These are phyloP conservation scores for Abrostola triplasia DNA, from an alignment of 2,888 invertebrate species.

Conservation along the genomic window DNA sequence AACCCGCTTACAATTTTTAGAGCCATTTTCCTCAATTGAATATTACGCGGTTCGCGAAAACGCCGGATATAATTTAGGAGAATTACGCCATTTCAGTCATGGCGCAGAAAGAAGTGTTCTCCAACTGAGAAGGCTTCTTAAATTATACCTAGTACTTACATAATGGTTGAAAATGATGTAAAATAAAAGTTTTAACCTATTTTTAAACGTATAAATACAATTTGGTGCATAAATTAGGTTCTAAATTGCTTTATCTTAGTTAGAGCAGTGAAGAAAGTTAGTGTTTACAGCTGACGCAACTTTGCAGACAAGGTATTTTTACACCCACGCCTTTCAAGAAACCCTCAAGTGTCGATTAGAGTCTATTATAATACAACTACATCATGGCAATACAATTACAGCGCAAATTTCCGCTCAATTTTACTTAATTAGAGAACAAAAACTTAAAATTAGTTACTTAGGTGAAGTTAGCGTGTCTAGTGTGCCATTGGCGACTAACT, in stretches of 20 bases:
- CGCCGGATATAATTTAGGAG: neutral
- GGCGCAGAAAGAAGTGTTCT: neutral
- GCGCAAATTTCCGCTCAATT: neutral
- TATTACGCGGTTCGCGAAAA: constrained; percentile 7
- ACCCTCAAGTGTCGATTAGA: constrained; percentile 9
- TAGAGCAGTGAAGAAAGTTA: neutral
- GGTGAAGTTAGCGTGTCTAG: constrained; percentile 38
- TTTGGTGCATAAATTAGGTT: neutral
- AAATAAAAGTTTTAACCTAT: no score
- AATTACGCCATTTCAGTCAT: neutral
- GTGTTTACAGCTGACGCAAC: constrained; percentile 15
- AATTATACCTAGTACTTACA: neutral
- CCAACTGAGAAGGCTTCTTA: no score
- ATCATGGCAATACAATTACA: constrained; percentile 7
- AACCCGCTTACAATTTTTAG: constrained; percentile 8
- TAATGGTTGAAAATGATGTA: no score
- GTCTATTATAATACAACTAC: constrained; percentile 10
- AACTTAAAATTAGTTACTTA: constrained; percentile 16
- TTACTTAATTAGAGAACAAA: constrained; percentile 3
- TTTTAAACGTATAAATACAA: neutral
- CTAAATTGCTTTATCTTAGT: neutral
- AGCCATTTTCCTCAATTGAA: constrained; percentile 29
- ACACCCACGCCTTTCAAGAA: constrained; percentile 1
- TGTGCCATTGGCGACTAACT: constrained; percentile 65
- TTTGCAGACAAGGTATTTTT: constrained; percentile 13